phyloP scores from a whole-genome alignment of 2,113 vertebrate genomes.

The Nannospalax galili region DNA sequence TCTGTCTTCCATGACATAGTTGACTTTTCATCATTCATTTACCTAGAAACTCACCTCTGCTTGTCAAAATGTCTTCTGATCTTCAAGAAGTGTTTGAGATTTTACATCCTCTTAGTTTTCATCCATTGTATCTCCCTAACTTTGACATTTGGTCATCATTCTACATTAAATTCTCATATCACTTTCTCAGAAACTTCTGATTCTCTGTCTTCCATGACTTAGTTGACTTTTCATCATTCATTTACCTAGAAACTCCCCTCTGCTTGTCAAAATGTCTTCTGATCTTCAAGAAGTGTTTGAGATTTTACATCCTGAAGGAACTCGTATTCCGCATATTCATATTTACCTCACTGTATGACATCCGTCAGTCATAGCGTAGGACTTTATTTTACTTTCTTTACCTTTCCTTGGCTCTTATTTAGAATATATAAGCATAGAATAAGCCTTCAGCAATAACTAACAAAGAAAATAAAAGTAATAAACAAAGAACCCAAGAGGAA shows the following conservation, averaged over 20 bases:
- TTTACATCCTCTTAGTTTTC: background rate
- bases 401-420: background rate
- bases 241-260: background rate
- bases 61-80: background rate
- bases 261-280: background rate
- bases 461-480: background rate
- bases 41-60: background rate
- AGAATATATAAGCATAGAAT: background rate
- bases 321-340: background rate
- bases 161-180: fast-evolving
- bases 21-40: background rate
- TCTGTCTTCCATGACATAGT: background rate
- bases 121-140: background rate
- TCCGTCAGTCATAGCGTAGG: background rate
- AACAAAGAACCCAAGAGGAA: background rate
- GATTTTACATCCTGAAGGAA: background rate
- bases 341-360: background rate
- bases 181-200: background rate
- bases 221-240: background rate
- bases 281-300: background rate
- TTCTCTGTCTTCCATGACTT: background rate
- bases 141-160: background rate
- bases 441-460: background rate
- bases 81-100: background rate
- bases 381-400: background rate